Evolutionary conservation across 2,113 vertebrate genomes (phyloP).

Genomic region (Centropristis striata): DNA sequence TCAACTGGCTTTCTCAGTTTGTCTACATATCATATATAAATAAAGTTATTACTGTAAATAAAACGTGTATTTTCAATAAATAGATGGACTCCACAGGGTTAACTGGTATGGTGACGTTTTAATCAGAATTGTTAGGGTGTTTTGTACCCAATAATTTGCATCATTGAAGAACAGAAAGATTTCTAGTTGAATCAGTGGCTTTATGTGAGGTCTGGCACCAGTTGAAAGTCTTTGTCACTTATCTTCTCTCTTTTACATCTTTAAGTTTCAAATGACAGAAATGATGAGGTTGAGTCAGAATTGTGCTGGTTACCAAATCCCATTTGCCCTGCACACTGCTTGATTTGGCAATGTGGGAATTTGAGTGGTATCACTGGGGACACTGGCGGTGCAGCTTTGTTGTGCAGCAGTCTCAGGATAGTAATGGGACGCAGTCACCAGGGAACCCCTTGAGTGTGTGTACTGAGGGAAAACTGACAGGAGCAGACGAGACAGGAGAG

Average conservation of each 20-base stretch:
- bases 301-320: neutral
- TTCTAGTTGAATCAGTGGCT: neutral
- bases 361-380: slow-evolving; percentile 47
- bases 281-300: neutral
- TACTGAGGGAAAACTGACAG: slow-evolving; percentile 70
- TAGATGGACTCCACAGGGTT: too few relatives aligned
- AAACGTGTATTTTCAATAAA: too few relatives aligned
- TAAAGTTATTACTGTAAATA: too few relatives aligned
- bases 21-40: too few relatives aligned
- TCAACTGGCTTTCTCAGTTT: too few relatives aligned
- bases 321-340: slow-evolving; percentile 22
- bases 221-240: neutral
- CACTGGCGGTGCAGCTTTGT: slow-evolving; percentile 35
- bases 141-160: neutral
- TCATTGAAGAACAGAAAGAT: neutral
- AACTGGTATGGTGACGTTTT: neutral
- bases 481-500: slow-evolving; percentile 47
- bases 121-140: neutral
- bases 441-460: slow-evolving; percentile 67
- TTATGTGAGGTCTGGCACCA: neutral
- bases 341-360: slow-evolving; percentile 30
- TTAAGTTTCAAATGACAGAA: neutral
- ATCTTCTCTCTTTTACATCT: neutral
- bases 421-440: slow-evolving; percentile 78
- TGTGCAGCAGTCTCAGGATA: slow-evolving; percentile 62